A percentile compares a stretch with the other conserved stretches of the same genome.
Evolutionary conservation across 2,113 vertebrate genomes (phyloP).

Genomic region (Plotosus lineatus): DNA sequence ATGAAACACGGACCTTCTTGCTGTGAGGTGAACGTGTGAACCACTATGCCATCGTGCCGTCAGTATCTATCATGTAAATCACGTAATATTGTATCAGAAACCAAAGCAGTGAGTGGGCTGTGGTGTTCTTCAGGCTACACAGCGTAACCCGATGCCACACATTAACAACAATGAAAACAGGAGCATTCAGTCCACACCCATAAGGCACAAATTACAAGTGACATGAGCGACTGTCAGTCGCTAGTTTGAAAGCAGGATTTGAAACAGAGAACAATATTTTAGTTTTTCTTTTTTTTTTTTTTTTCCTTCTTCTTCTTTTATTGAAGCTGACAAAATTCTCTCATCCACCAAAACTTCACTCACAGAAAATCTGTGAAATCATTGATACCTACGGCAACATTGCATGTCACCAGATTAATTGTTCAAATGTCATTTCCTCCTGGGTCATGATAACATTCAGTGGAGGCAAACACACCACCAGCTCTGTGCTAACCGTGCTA

Average conservation of each 20-base stretch:
- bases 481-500: background rate
- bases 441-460: background rate
- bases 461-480: slow-evolving; percentile 4
- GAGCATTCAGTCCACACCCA: background rate
- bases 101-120: background rate
- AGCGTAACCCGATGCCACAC: background rate
- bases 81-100: background rate
- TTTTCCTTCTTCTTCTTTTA: too few relatives aligned
- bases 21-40: too few relatives aligned
- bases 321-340: background rate
- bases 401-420: slow-evolving; percentile 11
- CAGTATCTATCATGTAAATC: background rate
- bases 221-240: background rate
- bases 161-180: background rate
- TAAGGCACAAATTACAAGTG: background rate
- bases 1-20: too few relatives aligned
- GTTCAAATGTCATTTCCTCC: slow-evolving; percentile 8
- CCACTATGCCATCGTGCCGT: too few relatives aligned
- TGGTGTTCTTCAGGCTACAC: background rate
- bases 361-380: slow-evolving; percentile 7
- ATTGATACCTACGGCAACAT: slow-evolving; percentile 12
- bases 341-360: background rate
- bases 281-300: too few relatives aligned
- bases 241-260: background rate
- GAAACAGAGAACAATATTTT: background rate